Base-by-base conservation (phyloP, 2,888 invertebrate genomes). In the Drosophila birchii region DNA sequence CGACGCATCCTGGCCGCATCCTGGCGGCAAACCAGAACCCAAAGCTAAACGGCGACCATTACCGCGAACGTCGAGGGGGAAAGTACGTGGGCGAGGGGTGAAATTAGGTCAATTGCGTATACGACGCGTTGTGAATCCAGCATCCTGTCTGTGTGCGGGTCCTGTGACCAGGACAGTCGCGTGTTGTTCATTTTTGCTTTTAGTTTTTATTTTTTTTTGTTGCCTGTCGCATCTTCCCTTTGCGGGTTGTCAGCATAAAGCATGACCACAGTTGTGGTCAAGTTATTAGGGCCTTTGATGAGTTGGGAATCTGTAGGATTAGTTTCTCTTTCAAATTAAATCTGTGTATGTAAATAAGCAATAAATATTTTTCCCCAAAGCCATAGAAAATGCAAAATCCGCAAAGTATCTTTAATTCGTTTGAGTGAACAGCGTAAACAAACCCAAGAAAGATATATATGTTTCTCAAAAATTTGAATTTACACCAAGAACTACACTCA, bases 91-190 rank as follows among this genome's bases (percentile, higher is more conserved):
- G 18, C 23, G 43, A 47, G 49, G 56, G 62, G 53, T 26, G 18
- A 76, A 83, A 83, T 84, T 81, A 51, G 83, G 83, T 84, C 83
- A 84, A 83, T 80, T 77, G 76, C 69, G 78, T 76, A 60, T 75
- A 66, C 69, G 73, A 49, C 55, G 73, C 61, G 75, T 67, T 63
- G 68, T 49, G 59, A 67, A 76, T 74, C 54, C 59, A 47, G 72
- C 77, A 75, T 78, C 67, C 67, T 67, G 67, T n/a, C 73, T 68
- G 58, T 45, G 51, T 53, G 49, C 47, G 41, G 18, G 41, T 43
- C 67, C 67, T 67, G 67, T 26, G 56, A 23, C 51, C 81, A 70
- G 75, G 74, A 72, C 74, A 70, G 64, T 67, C 58, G 57, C 62
- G 67, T 76, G 66, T 71, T 71, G 45, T 69, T 63, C 66, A 73